Evolutionary conservation across 1,140 invertebrate species (phyloP).

Genomic region (Plectus sambesii): DNA sequence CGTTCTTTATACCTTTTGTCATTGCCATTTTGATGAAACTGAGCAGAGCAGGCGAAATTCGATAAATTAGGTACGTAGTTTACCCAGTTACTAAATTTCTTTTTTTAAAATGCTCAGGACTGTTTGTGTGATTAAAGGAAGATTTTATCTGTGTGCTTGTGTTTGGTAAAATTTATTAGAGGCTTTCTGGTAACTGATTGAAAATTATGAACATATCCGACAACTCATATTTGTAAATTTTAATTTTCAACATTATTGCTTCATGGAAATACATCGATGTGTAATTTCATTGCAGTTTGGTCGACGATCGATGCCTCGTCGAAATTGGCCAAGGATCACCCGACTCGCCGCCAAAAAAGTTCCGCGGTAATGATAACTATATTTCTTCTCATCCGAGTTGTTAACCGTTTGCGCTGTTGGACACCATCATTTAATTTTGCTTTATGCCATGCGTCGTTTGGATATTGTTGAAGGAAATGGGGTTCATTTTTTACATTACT

Average conservation of each 20-base stretch:
- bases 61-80: too few species aligned
- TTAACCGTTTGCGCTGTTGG: not conserved
- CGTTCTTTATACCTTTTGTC: not conserved
- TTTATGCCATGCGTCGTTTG: not conserved
- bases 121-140: not conserved
- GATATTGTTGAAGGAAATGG: not conserved
- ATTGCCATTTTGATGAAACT: too few species aligned
- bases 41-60: not conserved
- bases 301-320: constrained; percentile 43
- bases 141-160: not conserved
- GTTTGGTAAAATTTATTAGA: constrained; percentile 4
- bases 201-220: not conserved
- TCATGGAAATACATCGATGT: not conserved
- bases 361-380: constrained; percentile 23
- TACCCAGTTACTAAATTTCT: constrained; percentile 9
- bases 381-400: not conserved
- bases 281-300: constrained; percentile 20
- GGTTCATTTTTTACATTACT: too few species aligned
- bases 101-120: constrained; percentile 10
- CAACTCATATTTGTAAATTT: constrained; percentile 9
- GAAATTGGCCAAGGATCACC: constrained; percentile 38
- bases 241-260: constrained; percentile 3
- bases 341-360: constrained; percentile 43
- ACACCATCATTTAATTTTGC: not conserved
- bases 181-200: constrained; percentile 1